Base-by-base conservation (phyloP, 2,888 invertebrate species). In the Mesorhabditis spiculigera region DNA sequence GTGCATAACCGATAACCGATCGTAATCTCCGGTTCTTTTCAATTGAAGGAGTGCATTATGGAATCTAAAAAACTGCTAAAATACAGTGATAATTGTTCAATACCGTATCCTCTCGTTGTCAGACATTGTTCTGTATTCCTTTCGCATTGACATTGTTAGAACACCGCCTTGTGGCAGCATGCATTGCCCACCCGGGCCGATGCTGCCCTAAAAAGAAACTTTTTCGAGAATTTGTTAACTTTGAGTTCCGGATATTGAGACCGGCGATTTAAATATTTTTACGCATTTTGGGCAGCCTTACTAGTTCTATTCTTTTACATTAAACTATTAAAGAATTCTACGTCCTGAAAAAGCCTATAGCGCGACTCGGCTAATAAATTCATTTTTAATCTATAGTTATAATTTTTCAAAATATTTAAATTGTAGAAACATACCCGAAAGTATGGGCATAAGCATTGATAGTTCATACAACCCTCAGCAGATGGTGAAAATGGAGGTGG, bases 11-110 rank as follows among this genome's bases (percentile, higher is more conserved):
- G 78, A 79, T n/a, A 85, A 71, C 16, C 77, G 71, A 65, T 84
- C 83, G 74, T 79, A 82, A 66, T 83, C 81, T n/a, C 83, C 83
- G 63, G 73, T 78, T 43, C 74, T n/a, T 68, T 85, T 85, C 58
- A 85, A 68, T 44, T 78, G 78, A 16, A 78, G 75, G 58, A 85
- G 66, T 5, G 81, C 82, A 43, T 74, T 75, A 71, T 81, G 80
- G 73, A 82, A 50, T 50, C 58, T 50, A 13, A n/a, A 50, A 50
- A 50, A n/a, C n/a, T n/a, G 8, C 10, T 50, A 13, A 13, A n/a
- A 13, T n/a, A 50, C 8, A 50, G n/a, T 13, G 58, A 50, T 2
- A 50, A 13, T 50, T 50, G 0, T n/a, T 1, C 58, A 10, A 50
- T 80, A 4, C 78, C 68, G 16, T 67, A 66, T 41, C 82, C 68